Evolutionary conservation across 2,888 invertebrate species (phyloP).

Genomic region (Bimastos eiseni): DNA sequence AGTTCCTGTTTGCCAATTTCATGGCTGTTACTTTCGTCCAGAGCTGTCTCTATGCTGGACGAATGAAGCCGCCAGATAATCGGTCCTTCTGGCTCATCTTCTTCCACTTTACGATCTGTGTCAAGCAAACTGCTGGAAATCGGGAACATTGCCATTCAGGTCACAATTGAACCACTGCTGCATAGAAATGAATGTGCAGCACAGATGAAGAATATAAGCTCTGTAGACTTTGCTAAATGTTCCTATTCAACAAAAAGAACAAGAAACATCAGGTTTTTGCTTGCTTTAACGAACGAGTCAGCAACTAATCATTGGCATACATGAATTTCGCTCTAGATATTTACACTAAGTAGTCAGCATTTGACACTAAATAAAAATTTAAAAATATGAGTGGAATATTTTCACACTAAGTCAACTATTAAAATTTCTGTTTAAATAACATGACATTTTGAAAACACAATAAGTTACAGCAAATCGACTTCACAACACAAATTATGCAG

Average conservation of each 20-base stretch:
- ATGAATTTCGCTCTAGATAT: background rate
- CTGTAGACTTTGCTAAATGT: background rate
- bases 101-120: background rate
- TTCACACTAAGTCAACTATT: too few species aligned
- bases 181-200: background rate
- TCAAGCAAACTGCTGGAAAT: background rate
- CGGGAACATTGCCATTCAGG: background rate
- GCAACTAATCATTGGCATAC: background rate
- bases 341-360: background rate
- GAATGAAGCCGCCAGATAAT: background rate
- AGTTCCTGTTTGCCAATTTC: background rate
- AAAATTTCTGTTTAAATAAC: too few species aligned
- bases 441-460: too few species aligned
- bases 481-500: too few species aligned
- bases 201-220: background rate
- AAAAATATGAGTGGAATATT: too few species aligned
- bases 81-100: background rate
- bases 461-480: too few species aligned
- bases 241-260: background rate
- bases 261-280: background rate
- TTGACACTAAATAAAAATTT: too few species aligned
- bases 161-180: background rate
- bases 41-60: background rate
- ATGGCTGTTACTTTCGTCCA: background rate
- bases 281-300: background rate